Evolutionary conservation across 2,797 vertebrate species (phyloP).

Genomic region (Paedocypris micromegethes): DNA sequence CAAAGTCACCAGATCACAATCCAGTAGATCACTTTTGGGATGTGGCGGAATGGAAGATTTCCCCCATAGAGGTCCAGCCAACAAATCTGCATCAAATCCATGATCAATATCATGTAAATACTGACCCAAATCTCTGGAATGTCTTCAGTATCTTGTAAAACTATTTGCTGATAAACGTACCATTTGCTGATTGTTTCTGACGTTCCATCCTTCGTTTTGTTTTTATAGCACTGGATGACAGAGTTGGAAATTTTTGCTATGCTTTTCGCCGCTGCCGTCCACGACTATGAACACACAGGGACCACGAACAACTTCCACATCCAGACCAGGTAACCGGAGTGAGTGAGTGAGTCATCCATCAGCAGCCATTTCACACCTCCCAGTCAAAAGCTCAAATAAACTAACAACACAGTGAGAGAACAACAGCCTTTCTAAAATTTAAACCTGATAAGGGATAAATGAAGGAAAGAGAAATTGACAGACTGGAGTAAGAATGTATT

Average conservation of each 20-base stretch:
- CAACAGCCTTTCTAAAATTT: constrained; percentile 11
- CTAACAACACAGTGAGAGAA: neutral
- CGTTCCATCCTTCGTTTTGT: too few relatives aligned
- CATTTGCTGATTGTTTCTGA: neutral
- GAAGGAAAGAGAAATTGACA: neutral
- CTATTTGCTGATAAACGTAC: too few relatives aligned
- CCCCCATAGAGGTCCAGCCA: too few relatives aligned
- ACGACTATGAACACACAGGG: constrained; percentile 96
- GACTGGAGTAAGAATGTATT: too few relatives aligned
- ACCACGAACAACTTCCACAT: constrained; percentile 99
- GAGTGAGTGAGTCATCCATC: constrained; percentile 36
- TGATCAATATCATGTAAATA: too few relatives aligned
- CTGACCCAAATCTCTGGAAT: too few relatives aligned
- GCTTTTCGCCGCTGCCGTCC: constrained; percentile 89
- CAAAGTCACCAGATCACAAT: too few relatives aligned
- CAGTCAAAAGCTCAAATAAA: constrained; percentile 12
- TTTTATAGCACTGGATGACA: constrained; percentile 88
- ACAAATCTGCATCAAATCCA: too few relatives aligned
- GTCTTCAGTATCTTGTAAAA: too few relatives aligned
- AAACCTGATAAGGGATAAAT: constrained; percentile 15
- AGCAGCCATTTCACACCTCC: constrained; percentile 1
- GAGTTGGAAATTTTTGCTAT: constrained; percentile 92
- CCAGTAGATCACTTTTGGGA: too few relatives aligned
- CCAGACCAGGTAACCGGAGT: constrained; percentile 79
- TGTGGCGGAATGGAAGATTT: too few relatives aligned